Conservation (phyloP, 2,113 vertebrate species). For the Mus pahari region DNA sequence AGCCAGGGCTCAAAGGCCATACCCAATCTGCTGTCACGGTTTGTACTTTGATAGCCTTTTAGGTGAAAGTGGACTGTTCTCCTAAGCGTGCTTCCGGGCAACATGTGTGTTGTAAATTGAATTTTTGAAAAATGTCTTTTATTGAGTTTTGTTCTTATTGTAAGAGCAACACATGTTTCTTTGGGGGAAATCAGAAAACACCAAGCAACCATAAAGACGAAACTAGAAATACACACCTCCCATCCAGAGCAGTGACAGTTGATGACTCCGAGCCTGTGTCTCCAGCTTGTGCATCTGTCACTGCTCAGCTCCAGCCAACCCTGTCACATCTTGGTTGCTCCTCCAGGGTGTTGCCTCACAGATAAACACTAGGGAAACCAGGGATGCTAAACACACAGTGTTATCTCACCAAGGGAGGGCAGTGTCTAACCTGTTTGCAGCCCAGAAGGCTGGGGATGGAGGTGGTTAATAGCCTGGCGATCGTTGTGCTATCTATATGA, state of each 20-base stretch:
- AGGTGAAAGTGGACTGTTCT: slow-evolving; percentile 42
- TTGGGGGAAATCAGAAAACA: slow-evolving; percentile 54
- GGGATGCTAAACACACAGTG: not conserved
- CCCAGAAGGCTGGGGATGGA: not conserved
- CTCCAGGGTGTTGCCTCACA: not conserved
- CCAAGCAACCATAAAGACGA: slow-evolving; percentile 19
- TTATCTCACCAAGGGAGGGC: not conserved
- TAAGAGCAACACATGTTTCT: slow-evolving; percentile 44
- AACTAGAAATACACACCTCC: slow-evolving; percentile 17
- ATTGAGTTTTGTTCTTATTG: slow-evolving; percentile 15
- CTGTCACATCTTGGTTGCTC: not conserved
- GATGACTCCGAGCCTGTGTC: not conserved
- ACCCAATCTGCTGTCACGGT: not conserved
- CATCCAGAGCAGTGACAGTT: not conserved
- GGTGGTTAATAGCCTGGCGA: not conserved
- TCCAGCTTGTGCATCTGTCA: not conserved
- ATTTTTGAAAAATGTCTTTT: slow-evolving; percentile 64
- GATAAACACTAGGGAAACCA: not conserved
- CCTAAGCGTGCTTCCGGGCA: slow-evolving; percentile 59
- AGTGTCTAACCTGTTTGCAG: not conserved
- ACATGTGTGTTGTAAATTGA: slow-evolving; percentile 51
- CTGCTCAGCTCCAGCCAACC: not conserved
- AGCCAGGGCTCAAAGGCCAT: rapidly evolving
- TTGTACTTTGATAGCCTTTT: slow-evolving; percentile 34
- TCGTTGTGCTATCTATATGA: not conserved